Evolutionary conservation across 2,888 invertebrate species (phyloP), one percentile per base, ranked within the genome.

Genomic region (Glaucopsyche alexis): DNA sequence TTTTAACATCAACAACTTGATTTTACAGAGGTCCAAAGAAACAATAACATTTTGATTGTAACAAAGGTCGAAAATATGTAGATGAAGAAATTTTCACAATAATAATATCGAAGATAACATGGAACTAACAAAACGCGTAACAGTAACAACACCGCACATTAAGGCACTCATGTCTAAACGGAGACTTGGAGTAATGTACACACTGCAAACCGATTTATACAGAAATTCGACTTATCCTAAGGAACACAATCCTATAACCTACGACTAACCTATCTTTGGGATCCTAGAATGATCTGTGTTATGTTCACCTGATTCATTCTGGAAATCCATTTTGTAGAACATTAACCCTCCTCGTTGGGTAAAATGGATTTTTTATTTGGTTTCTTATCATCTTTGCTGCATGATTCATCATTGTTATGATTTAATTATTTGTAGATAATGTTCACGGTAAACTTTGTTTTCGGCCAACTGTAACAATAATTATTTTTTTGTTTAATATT

Each of bases 71-170:
- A 67, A 19, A 67, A 52, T 52, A 72, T 40, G 38, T 16, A 42
- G 50, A 70, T 47, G 70, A 69, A 73, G 73, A 38, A 73, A 66
- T 8, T 40, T 65, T 64, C 14, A 42, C 55, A 85, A 85, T 29
- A 29, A 29, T 4, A 29, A 29, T 29, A 29, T 80, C 78, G 80
- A 86, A 85, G 82, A 80, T 80, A 80, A 76, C 75, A 75, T 75
- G 74, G 65, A 76, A 80, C 49, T 83, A 87, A 86, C 84, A 81
- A 79, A 80, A 83, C 72, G 71, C 47, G 50, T 77, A 79, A 78
- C 77, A 81, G 82, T 82, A 88, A 87, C 86, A 88, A 87, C 82
- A 87, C 91, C 91, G 91, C 87, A 83, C 89, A 92, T 93, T 92
- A 91, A 93, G 93, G 90, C 89, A 73, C 65, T 74, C 66, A 67